phyloP scores from a whole-genome alignment of 1,140 invertebrate species.

The Drosophila suzukii region DNA sequence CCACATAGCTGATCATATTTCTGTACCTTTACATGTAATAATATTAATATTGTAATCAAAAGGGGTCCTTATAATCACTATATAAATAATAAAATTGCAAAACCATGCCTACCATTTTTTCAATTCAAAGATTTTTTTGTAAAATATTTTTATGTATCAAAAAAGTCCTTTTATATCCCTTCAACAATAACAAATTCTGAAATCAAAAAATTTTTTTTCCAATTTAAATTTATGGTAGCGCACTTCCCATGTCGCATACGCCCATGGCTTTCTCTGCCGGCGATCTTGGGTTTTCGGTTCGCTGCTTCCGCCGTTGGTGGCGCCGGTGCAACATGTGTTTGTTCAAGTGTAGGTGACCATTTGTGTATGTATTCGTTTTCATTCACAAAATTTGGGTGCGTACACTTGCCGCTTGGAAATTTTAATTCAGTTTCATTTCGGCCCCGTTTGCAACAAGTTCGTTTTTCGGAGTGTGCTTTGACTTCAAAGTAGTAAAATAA shows the following conservation, averaged over 20 bases:
- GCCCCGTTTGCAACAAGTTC: conserved; percentile 9
- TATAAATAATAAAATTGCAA: no score
- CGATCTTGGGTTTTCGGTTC: conserved; percentile 26
- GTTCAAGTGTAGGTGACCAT: conserved; percentile 29
- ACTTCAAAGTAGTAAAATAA: background rate
- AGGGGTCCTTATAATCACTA: no score
- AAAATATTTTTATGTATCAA: no score
- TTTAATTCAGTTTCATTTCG: conserved; percentile 36
- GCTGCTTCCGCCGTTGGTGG: conserved; percentile 52
- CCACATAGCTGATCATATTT: background rate
- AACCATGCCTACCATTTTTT: no score
- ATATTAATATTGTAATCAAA: no score
- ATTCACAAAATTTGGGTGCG: conserved; percentile 43
- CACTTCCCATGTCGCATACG: conserved; percentile 13
- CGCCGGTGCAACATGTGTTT: conserved; percentile 72
- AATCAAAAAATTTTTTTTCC: background rate
- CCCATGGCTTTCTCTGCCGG: conserved; percentile 51
- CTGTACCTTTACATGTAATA: no score
- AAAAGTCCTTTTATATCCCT: no score
- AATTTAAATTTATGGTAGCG: conserved; percentile 19
- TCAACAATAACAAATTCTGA: background rate
- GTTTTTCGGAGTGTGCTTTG: background rate
- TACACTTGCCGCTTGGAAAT: conserved; percentile 36
- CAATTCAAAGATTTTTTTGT: no score
- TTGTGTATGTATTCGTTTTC: conserved; percentile 32